Evolutionary conservation across 37 sponge, comb jelly and placozoan genomes (phyloP).

Genomic region (Dysidea cf. avara): DNA sequence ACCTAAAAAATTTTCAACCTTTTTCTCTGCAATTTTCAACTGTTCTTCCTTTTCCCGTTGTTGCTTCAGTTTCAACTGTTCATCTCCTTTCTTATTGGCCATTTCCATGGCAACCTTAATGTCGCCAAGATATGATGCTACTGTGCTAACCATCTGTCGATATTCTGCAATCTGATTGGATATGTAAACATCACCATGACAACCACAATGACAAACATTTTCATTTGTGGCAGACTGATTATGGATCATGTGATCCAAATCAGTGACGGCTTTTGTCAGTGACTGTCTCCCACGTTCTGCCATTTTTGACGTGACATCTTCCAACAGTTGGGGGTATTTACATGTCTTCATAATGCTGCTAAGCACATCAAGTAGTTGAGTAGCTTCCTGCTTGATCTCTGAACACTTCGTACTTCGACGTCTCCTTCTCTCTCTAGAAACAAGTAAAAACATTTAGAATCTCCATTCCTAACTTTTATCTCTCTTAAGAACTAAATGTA

Average conservation of each 20-base stretch:
- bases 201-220: too few species aligned
- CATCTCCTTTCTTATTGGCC: constrained; percentile 11
- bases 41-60: not conserved
- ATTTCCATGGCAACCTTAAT: constrained; percentile 13
- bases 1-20: not conserved
- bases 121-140: constrained; percentile 5
- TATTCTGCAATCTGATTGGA: not conserved
- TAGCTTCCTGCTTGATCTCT: not conserved
- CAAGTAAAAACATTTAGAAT: too few species aligned
- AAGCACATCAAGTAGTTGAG: not conserved
- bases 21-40: not conserved
- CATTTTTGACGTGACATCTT: not conserved
- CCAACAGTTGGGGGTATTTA: constrained; percentile 16
- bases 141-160: not conserved
- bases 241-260: too few species aligned
- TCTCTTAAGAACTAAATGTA: too few species aligned
- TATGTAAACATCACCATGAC: too few species aligned
- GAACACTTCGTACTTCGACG: not conserved
- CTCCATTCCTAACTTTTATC: too few species aligned
- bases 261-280: too few species aligned
- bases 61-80: constrained; percentile 3
- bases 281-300: too few species aligned
- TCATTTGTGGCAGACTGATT: too few species aligned
- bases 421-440: too few species aligned
- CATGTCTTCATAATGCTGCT: not conserved